Base-by-base conservation (phyloP, 1,140 invertebrate species). In the Nautilus pompilius region DNA sequence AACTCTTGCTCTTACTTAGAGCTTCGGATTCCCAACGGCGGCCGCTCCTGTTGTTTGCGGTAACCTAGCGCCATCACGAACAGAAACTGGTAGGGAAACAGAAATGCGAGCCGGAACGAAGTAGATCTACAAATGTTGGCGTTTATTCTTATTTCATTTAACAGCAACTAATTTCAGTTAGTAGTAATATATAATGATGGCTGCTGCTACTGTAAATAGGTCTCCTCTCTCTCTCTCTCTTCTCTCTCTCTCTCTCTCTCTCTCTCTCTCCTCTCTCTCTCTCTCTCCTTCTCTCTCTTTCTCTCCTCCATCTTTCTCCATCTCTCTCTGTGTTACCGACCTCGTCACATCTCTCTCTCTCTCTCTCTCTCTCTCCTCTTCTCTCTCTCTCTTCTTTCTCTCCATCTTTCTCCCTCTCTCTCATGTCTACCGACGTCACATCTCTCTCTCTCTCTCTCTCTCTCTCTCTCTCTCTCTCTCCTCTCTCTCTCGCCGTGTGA, bases 381-480 rank as follows among this genome's bases (percentile, higher is more conserved):
- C 32, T 46, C 36, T 29, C 34, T 22, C 20, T 22, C 20, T 24
- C 32, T 36, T 34, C 33, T 15, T 59, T 32, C 33, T 34, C 24
- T 24, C 33, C 32, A 29, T 32, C 34, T 13, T 34, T 6, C 22
- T 24, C 15, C 57, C 26, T 22, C n/a, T n/a, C n/a, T n/a, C n/a
- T n/a, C n/a, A n/a, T n/a, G n/a, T n/a, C n/a, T n/a, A n/a, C n/a
- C n/a, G n/a, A n/a, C n/a, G n/a, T n/a, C n/a, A n/a, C n/a, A n/a
- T 59, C 57, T 36, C 36, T 46, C 32, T 45, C 36, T 46, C 32
- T 59, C 57, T 45, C 36, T 46, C 32, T 46, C 32, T 45, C 57
- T 59, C 36, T 59, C 57, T 59, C 32, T 45, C 36, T 45, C 57
- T 36, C 57, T 46, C 36, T 59, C 57, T 59, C 32, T 59, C 32